Evolutionary conservation across 2,888 invertebrate species (phyloP).

Genomic region (Apodemia mormo): DNA sequence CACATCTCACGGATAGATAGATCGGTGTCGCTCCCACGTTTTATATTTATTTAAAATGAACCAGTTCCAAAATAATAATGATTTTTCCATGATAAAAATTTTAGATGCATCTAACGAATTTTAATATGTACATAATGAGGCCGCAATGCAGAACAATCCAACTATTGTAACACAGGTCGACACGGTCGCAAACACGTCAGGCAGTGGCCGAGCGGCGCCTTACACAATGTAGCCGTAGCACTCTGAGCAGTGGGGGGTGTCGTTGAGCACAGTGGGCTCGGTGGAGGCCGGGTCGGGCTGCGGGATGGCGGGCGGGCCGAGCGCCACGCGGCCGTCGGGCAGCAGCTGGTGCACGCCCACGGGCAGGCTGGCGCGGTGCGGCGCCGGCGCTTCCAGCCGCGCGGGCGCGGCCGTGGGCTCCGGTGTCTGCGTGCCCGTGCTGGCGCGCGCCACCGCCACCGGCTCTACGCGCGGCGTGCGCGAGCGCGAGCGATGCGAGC

Average conservation of each 20-base stretch:
- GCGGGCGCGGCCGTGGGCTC: slow-evolving; percentile 45
- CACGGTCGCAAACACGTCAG: slow-evolving; percentile 80
- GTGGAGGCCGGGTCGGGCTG: slow-evolving; percentile 48
- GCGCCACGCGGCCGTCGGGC: slow-evolving; percentile 76
- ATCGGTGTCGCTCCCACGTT: too few relatives aligned
- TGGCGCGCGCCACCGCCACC: slow-evolving; percentile 67
- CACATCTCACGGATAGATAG: neutral
- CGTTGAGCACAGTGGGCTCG: slow-evolving; percentile 74
- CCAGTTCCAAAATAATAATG: neutral
- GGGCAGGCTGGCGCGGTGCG: slow-evolving; percentile 77
- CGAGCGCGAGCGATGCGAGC: slow-evolving; percentile 56
- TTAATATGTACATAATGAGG: slow-evolving; percentile 30
- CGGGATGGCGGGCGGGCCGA: slow-evolving; percentile 58
- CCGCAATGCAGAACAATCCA: slow-evolving; percentile 45
- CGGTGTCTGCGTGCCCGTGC: slow-evolving; percentile 71
- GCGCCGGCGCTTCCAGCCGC: slow-evolving; percentile 42
- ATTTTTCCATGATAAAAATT: neutral
- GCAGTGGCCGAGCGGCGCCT: slow-evolving; percentile 78
- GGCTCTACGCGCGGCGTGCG: slow-evolving; percentile 62
- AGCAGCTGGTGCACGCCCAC: slow-evolving; percentile 79
- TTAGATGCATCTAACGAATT: slow-evolving; percentile 19
- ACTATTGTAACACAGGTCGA: slow-evolving; percentile 67
- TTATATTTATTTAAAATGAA: neutral
- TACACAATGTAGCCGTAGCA: slow-evolving; percentile 95
- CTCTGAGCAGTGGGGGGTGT: slow-evolving; percentile 88